phyloP scores from a whole-genome alignment of 2,113 vertebrate genomes.

The Orcinus orca region DNA sequence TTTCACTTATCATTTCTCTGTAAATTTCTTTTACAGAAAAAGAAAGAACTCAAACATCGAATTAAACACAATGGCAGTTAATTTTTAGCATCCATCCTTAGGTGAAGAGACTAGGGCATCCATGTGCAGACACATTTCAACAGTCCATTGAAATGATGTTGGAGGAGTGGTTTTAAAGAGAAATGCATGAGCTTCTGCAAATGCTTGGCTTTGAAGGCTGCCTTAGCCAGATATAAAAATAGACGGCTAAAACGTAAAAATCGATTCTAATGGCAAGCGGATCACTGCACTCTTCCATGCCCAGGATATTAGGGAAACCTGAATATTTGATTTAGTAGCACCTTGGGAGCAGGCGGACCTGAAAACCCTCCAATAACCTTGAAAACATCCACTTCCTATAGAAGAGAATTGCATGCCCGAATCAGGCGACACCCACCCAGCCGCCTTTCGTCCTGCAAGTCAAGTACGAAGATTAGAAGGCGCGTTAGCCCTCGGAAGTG shows the following conservation, averaged over 20 bases:
- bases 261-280: conserved; percentile 62
- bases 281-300: conserved; percentile 20
- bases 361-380: conserved; percentile 71
- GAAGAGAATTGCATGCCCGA: not conserved
- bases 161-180: not conserved
- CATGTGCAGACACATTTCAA: not conserved
- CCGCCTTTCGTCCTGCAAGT: not conserved
- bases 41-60: not conserved
- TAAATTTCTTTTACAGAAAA: not conserved
- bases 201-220: conserved; percentile 51
- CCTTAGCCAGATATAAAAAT: conserved; percentile 65
- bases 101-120: not conserved
- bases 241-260: conserved; percentile 71
- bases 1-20: not conserved
- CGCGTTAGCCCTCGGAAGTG: not conserved
- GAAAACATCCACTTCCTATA: conserved; percentile 48
- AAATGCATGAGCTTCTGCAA: conserved; percentile 29
- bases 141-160: not conserved
- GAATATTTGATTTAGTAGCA: conserved; percentile 60
- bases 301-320: conserved; percentile 62
- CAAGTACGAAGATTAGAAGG: not conserved
- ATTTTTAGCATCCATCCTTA: not conserved
- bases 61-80: not conserved
- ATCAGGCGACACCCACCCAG: not conserved
- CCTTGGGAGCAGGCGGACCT: conserved; percentile 50